A percentile compares a stretch with the other conserved stretches of the same genome.
phyloP scores from a whole-genome alignment of 2,113 vertebrate genomes.

The Athene cunicularia region DNA sequence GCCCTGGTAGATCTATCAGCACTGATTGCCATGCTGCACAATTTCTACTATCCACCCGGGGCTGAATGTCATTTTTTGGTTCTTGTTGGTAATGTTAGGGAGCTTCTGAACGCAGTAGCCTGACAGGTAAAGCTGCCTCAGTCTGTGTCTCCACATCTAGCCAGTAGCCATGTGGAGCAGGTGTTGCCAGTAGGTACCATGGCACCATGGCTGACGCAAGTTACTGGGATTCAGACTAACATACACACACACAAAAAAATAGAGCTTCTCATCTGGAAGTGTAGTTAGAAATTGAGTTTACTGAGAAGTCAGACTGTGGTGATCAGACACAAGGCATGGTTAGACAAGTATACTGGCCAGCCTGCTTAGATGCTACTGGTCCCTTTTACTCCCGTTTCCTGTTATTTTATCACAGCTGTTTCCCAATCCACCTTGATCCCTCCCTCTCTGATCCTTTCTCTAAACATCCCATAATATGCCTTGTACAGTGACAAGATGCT shows the following conservation, averaged over 20 bases:
- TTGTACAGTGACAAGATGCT: background rate
- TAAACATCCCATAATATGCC: background rate
- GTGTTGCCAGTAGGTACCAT: background rate
- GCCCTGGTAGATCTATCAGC: background rate
- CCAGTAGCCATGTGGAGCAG: background rate
- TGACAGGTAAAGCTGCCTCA: background rate
- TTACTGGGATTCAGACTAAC: background rate
- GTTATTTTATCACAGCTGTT: background rate
- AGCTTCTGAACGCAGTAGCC: background rate
- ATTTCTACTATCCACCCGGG: background rate
- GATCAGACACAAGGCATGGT: background rate
- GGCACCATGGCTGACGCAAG: background rate
- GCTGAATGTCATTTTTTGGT: background rate
- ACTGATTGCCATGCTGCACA: background rate
- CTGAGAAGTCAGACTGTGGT: background rate
- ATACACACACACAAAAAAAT: background rate
- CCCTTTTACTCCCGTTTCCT: background rate
- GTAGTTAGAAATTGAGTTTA: background rate
- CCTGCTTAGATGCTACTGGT: background rate
- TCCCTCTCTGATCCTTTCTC: background rate
- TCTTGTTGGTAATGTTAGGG: background rate
- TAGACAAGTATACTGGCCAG: background rate
- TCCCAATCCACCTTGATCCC: background rate
- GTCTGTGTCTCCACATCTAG: background rate
- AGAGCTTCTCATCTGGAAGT: background rate